These are phyloP conservation scores for Chrysotoxum bicinctum DNA, from an alignment of 2,888 invertebrate genomes.

Conservation along the genomic window DNA sequence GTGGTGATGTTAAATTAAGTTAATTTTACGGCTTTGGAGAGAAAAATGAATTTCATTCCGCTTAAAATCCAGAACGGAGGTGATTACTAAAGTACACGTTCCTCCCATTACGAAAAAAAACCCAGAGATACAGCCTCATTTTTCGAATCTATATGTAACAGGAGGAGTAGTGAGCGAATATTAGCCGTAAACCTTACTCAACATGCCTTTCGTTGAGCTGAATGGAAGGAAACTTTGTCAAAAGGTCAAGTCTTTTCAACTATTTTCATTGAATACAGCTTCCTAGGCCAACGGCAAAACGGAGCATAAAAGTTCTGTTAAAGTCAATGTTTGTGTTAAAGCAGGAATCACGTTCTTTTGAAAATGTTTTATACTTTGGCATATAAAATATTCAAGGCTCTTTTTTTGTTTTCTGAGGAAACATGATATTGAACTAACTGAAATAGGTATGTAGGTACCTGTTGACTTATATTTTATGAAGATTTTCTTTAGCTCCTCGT, in stretches of 20 bases:
- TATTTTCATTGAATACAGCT: slow-evolving; percentile 6
- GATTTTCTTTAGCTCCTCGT: neutral
- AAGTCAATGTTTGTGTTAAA: neutral
- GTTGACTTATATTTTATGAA: neutral
- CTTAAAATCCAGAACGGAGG: neutral
- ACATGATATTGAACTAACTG: neutral
- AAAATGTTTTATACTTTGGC: neutral
- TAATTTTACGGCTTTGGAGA: slow-evolving; percentile 23
- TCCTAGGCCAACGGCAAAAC: neutral
- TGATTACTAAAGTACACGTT: slow-evolving; percentile 32
- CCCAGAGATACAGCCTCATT: neutral
- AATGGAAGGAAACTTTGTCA: neutral
- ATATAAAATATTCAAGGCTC: neutral
- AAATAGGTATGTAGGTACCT: neutral
- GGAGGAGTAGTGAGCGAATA: neutral
- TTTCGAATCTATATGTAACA: neutral
- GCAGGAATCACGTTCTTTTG: slow-evolving; percentile 10
- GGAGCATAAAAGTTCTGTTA: neutral
- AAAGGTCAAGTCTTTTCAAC: slow-evolving; percentile 24
- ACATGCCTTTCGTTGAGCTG: neutral
- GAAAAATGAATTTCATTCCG: slow-evolving; percentile 12
- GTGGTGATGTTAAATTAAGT: slow-evolving; percentile 31
- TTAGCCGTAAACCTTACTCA: slow-evolving; percentile 18
- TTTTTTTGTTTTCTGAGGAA: neutral
- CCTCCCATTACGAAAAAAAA: neutral